These are phyloP conservation scores for Strigamia transsilvanica DNA, from an alignment of 2,888 invertebrate species.

Conservation along the genomic window DNA sequence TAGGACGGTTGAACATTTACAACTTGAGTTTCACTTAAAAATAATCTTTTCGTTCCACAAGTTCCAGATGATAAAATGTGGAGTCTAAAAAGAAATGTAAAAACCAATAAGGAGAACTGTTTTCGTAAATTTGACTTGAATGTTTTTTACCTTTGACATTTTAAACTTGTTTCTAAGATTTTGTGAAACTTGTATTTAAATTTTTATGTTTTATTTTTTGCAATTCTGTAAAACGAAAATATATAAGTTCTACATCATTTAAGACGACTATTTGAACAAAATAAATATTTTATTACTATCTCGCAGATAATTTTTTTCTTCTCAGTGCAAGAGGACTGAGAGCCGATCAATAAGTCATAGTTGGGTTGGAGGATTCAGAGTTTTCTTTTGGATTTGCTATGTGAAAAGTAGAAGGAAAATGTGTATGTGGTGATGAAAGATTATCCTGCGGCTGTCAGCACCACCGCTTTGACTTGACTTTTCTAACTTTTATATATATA, in stretches of 20 bases:
- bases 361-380: slow-evolving; percentile 34
- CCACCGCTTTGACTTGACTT: slow-evolving; percentile 19
- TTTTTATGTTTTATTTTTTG: not conserved
- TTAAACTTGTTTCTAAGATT: not conserved
- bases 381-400: slow-evolving; percentile 32
- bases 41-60: slow-evolving; percentile 26
- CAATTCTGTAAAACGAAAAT: not conserved
- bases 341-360: slow-evolving; percentile 37
- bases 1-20: not conserved
- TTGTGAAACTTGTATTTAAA: not conserved
- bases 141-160: not conserved
- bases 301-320: slow-evolving; percentile 6
- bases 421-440: slow-evolving; percentile 33
- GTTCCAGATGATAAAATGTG: slow-evolving; percentile 25
- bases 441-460: slow-evolving; percentile 39
- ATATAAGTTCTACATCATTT: not conserved
- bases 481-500: not conserved
- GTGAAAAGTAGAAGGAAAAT: slow-evolving; percentile 10
- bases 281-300: slow-evolving; percentile 27
- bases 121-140: not conserved
- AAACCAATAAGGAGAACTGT: not conserved
- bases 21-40: slow-evolving; percentile 18
- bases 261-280: not conserved
- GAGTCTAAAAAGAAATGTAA: not conserved
- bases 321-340: not conserved